phyloP scores from a whole-genome alignment of 2,797 vertebrate genomes.

The Malurus splendens region DNA sequence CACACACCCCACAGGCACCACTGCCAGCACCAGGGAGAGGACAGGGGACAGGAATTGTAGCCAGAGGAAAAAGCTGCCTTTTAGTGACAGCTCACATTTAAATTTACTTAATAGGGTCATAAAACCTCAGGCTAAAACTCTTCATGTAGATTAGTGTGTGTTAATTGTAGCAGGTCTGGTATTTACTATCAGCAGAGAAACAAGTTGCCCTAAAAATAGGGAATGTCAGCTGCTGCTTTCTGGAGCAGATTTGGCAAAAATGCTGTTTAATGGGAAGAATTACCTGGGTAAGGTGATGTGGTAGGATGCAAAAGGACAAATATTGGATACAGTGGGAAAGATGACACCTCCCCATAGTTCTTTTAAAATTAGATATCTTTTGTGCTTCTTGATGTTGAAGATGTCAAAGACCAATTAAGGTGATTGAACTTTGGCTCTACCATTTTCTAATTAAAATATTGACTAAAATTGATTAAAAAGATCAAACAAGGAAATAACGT shows the following conservation, averaged over 20 bases:
- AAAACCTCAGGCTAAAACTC: constrained; percentile 1
- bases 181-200: neutral
- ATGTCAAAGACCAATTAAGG: neutral
- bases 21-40: neutral
- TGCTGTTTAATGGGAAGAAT: neutral
- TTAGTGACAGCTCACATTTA: neutral
- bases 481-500: neutral
- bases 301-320: neutral
- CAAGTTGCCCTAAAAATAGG: neutral
- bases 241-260: neutral
- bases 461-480: neutral
- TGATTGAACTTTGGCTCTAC: neutral
- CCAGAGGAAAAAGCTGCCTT: neutral
- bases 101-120: neutral
- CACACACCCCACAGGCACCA: neutral
- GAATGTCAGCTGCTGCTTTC: neutral
- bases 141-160: neutral
- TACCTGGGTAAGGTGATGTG: neutral
- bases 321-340: neutral
- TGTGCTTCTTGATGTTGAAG: neutral
- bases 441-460: neutral
- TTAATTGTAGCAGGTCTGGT: neutral
- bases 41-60: neutral
- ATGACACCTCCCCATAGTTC: neutral
- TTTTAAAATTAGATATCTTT: neutral